Evolutionary conservation across 2,888 invertebrate species (phyloP).

Genomic region (Axea sp.): DNA sequence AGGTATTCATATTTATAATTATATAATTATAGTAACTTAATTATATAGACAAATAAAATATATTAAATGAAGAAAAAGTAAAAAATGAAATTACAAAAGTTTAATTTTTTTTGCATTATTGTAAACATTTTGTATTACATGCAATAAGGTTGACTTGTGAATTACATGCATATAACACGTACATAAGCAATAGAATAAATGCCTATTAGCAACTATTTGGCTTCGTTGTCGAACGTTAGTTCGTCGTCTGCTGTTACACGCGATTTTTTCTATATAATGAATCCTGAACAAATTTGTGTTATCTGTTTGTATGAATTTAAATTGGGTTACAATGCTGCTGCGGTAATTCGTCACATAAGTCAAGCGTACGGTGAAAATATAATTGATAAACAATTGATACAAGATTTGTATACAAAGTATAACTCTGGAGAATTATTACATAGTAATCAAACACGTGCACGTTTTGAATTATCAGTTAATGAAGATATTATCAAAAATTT

Average conservation of each 20-base stretch:
- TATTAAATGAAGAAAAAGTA: too few species aligned
- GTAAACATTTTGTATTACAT: not conserved
- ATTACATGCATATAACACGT: not conserved
- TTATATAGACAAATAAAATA: too few species aligned
- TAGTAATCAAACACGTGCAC: not conserved
- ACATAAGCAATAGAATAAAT: not conserved
- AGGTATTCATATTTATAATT: too few species aligned
- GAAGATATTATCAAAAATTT: constrained; percentile 24
- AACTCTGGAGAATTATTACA: constrained; percentile 9
- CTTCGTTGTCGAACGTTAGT: constrained; percentile 37
- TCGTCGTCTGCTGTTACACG: constrained; percentile 13
- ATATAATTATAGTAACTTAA: not conserved
- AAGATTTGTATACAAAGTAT: constrained; percentile 25
- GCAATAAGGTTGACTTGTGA: too few species aligned
- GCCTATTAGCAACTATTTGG: constrained; percentile 19
- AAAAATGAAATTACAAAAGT: too few species aligned
- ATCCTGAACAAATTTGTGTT: constrained; percentile 25
- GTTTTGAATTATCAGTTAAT: constrained; percentile 7
- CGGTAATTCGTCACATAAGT: constrained; percentile 48
- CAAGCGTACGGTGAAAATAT: constrained; percentile 31
- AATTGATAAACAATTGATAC: constrained; percentile 20
- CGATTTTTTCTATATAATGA: constrained; percentile 29
- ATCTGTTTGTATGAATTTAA: constrained; percentile 56
- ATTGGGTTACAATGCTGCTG: constrained; percentile 43
- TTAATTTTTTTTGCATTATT: too few species aligned